Conservation (phyloP, 2,888 invertebrate species). For the Deilephila porcellus region DNA sequence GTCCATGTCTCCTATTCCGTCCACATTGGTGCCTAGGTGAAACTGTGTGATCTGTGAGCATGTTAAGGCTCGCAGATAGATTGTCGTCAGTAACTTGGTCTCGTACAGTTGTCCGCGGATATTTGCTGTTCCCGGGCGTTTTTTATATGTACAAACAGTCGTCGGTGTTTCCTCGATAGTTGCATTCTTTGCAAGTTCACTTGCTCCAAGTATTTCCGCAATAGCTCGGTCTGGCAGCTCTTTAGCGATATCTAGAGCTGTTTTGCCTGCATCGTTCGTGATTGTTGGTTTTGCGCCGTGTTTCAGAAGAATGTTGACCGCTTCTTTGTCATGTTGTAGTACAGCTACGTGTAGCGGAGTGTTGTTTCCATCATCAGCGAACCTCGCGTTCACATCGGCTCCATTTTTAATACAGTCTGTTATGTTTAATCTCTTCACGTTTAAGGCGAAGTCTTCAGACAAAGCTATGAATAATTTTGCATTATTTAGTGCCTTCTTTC, state of each 20-base stretch:
- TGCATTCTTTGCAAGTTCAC: no score
- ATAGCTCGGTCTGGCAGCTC: background rate
- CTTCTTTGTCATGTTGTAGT: background rate
- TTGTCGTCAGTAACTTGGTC: constrained; percentile 11
- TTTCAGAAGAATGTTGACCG: background rate
- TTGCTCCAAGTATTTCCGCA: background rate
- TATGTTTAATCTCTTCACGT: background rate
- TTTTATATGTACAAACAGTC: background rate
- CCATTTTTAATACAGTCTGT: background rate
- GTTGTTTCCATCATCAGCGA: background rate
- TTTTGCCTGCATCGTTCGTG: background rate
- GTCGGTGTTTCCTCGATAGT: background rate
- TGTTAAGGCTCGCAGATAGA: constrained; percentile 12
- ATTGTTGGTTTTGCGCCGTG: background rate
- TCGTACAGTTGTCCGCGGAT: constrained; percentile 23
- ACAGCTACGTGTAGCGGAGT: constrained; percentile 25
- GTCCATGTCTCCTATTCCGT: constrained; percentile 10
- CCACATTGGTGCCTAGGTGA: constrained; percentile 4
- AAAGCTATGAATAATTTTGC: no score
- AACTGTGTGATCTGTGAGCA: background rate
- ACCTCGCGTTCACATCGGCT: background rate
- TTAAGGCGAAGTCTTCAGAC: no score
- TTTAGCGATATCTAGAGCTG: constrained; percentile 12
- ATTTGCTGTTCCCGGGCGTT: constrained; percentile 8
- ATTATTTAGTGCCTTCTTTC: no score